Conservation (phyloP, 2,888 invertebrate genomes). For the Cartodere bifasciata region DNA sequence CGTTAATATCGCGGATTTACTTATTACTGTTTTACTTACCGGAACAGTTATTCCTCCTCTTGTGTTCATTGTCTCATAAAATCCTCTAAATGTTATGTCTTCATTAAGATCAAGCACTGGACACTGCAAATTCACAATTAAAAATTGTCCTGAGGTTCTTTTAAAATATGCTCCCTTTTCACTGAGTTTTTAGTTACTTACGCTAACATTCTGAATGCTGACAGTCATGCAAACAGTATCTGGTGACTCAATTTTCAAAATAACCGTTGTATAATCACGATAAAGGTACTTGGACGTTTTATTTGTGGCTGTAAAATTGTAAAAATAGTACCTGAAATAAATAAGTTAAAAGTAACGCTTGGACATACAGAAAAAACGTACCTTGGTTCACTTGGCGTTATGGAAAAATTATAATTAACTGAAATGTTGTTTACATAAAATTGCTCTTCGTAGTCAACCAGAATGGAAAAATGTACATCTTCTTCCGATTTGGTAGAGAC, state of each 20-base stretch:
- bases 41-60: constrained; percentile 68
- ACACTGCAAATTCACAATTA: constrained; percentile 45
- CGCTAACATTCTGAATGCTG: constrained; percentile 64
- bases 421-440: constrained; percentile 42
- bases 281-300: constrained; percentile 14
- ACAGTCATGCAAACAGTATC: constrained; percentile 61
- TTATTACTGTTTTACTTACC: constrained; percentile 44
- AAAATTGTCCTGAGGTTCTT: neutral
- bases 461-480: constrained; percentile 46
- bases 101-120: constrained; percentile 73
- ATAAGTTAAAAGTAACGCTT: constrained; percentile 1
- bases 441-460: constrained; percentile 43
- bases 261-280: constrained; percentile 34
- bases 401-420: constrained; percentile 36
- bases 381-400: constrained; percentile 30
- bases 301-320: constrained; percentile 33
- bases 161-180: neutral
- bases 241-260: constrained; percentile 49
- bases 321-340: constrained; percentile 45
- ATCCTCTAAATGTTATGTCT: constrained; percentile 65
- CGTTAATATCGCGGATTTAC: no score
- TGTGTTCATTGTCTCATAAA: constrained; percentile 63
- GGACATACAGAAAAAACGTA: constrained; percentile 3
- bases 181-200: constrained; percentile 33
- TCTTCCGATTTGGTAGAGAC: constrained; percentile 43